phyloP scores from a whole-genome alignment of 2,113 vertebrate genomes.

The Cyanistes caeruleus region DNA sequence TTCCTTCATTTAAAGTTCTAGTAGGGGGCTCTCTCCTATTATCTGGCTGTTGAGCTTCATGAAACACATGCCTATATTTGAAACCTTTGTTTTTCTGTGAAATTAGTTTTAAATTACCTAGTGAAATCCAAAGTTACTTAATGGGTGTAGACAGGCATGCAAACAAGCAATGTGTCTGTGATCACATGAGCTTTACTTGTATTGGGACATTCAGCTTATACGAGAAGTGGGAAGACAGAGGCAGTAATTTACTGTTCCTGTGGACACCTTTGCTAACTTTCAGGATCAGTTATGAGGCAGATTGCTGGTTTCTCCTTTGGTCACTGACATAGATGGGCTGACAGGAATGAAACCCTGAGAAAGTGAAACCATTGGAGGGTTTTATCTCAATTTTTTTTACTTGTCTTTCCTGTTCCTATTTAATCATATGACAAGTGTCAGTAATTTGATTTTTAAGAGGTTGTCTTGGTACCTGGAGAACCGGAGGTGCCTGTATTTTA shows the following conservation, averaged over 20 bases:
- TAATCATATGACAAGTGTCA: background rate
- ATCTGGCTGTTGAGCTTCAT: background rate
- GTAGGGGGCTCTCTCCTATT: background rate
- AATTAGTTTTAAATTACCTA: background rate
- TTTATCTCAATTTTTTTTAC: background rate
- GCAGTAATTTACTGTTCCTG: background rate
- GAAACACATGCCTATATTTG: background rate
- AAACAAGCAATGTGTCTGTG: background rate
- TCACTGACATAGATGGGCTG: background rate
- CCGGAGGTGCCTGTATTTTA: background rate
- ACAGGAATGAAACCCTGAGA: background rate
- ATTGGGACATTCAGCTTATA: background rate
- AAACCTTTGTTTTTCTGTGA: background rate
- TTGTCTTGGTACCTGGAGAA: background rate
- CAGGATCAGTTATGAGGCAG: background rate
- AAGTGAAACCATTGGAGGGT: fast-evolving
- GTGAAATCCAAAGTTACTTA: background rate
- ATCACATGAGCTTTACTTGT: background rate
- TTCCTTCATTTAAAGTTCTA: background rate
- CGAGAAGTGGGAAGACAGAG: background rate
- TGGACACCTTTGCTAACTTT: background rate
- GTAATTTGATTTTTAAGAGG: background rate
- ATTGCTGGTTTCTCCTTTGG: background rate
- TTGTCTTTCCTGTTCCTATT: background rate
- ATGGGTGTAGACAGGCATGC: background rate